Conservation (phyloP, 2,888 invertebrate genomes). For the Mongoloraphidia duomilia region DNA sequence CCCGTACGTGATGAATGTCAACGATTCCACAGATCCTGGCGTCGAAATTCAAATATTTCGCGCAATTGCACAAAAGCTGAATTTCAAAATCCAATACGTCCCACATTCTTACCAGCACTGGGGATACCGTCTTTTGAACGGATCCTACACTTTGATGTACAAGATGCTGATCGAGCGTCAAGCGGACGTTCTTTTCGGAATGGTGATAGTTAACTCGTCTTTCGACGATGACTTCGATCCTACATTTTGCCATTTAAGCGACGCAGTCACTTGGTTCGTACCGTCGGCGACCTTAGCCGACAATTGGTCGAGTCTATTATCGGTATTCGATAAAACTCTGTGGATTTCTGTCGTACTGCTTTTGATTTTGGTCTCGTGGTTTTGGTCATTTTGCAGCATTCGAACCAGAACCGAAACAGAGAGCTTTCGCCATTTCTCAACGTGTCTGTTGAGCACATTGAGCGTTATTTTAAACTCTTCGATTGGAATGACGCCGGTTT, state of each 20-base stretch:
- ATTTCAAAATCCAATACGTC: not conserved
- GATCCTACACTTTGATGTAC: slow-evolving; percentile 35
- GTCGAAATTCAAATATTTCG: slow-evolving; percentile 1
- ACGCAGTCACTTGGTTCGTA: slow-evolving; percentile 40
- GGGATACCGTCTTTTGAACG: slow-evolving; percentile 30
- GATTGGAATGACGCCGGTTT: slow-evolving; percentile 32
- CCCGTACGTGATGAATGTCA: not conserved
- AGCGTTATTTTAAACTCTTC: slow-evolving; percentile 30
- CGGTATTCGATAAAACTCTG: slow-evolving; percentile 31
- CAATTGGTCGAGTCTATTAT: slow-evolving; percentile 34
- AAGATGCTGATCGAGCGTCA: slow-evolving; percentile 25
- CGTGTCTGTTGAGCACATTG: not conserved
- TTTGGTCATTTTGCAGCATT: not conserved
- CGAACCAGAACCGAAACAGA: not conserved
- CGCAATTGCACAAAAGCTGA: not conserved
- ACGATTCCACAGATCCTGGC: not conserved
- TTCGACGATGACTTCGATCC: slow-evolving; percentile 38
- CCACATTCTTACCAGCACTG: slow-evolving; percentile 14
- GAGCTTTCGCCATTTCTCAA: not conserved
- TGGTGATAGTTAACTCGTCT: slow-evolving; percentile 41
- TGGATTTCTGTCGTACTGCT: slow-evolving; percentile 32
- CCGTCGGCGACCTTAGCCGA: slow-evolving; percentile 32
- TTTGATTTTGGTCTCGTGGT: slow-evolving; percentile 17
- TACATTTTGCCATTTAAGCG: slow-evolving; percentile 35
- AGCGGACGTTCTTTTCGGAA: slow-evolving; percentile 37